Conservation (phyloP, 1,140 invertebrate species). For the Potamilus streckersoni region DNA sequence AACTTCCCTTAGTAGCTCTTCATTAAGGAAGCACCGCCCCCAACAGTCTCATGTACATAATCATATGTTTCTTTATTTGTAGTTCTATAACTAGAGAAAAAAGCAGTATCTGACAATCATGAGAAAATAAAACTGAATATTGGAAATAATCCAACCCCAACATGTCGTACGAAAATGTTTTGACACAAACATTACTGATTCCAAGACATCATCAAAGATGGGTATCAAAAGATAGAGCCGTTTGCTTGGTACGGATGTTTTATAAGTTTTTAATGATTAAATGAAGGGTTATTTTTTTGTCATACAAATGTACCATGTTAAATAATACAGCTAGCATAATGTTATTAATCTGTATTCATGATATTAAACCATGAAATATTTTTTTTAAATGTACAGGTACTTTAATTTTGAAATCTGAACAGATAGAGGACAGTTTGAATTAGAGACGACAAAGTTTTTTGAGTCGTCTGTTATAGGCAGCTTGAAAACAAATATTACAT, state of each 20-base stretch:
- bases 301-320: not conserved
- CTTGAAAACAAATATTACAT: too few species aligned
- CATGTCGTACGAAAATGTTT: conserved; percentile 6
- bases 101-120: too few species aligned
- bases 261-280: not conserved
- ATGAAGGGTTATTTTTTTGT: too few species aligned
- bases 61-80: too few species aligned
- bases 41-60: too few species aligned
- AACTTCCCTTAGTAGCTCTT: too few species aligned
- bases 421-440: not conserved
- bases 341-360: not conserved
- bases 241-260: conserved; percentile 24
- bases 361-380: not conserved
- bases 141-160: not conserved
- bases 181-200: conserved; percentile 20
- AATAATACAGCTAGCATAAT: too few species aligned
- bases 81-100: too few species aligned
- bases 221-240: conserved; percentile 8
- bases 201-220: conserved; percentile 22
- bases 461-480: too few species aligned
- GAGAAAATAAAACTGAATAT: not conserved
- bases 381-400: not conserved
- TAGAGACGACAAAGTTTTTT: not conserved
- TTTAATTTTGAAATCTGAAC: not conserved
- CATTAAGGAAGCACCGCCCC: too few species aligned